Conservation (phyloP, 2,113 vertebrate species). For the Suricata suricatta region DNA sequence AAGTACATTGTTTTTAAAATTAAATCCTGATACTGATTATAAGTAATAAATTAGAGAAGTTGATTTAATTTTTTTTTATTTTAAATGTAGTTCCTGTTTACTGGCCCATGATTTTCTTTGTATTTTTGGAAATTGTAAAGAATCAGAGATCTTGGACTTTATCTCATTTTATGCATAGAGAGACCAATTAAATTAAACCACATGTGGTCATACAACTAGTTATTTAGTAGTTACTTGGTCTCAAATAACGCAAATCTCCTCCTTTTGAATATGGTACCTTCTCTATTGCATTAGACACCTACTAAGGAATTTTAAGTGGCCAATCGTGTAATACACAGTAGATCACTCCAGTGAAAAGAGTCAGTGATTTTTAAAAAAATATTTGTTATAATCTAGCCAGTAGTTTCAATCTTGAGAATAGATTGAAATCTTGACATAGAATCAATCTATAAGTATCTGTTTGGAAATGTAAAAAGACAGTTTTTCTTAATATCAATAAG, state of each 20-base stretch:
- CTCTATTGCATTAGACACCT: not conserved
- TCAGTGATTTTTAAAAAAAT: not conserved
- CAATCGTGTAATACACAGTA: constrained; percentile 33
- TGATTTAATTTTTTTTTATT: not conserved
- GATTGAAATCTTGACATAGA: constrained; percentile 42
- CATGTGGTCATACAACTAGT: not conserved
- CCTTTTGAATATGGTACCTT: not conserved
- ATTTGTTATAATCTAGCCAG: constrained; percentile 28
- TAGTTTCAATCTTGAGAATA: constrained; percentile 52
- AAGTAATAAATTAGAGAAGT: constrained; percentile 26
- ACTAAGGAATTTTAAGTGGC: constrained; percentile 47
- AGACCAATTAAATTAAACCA: not conserved
- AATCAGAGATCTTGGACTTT: constrained; percentile 21
- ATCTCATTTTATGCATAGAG: not conserved
- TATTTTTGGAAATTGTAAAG: not conserved
- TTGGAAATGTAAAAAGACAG: constrained; percentile 56
- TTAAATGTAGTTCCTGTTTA: not conserved
- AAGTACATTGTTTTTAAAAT: constrained; percentile 13
- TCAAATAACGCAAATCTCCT: not conserved
- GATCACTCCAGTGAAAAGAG: constrained; percentile 18
- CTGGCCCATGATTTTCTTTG: not conserved
- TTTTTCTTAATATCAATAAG: constrained; percentile 24
- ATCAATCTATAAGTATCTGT: constrained; percentile 35
- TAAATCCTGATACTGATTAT: not conserved
- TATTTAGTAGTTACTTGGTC: not conserved